phyloP scores from a whole-genome alignment of 2,113 vertebrate genomes.

The Syrrhaptes paradoxus region DNA sequence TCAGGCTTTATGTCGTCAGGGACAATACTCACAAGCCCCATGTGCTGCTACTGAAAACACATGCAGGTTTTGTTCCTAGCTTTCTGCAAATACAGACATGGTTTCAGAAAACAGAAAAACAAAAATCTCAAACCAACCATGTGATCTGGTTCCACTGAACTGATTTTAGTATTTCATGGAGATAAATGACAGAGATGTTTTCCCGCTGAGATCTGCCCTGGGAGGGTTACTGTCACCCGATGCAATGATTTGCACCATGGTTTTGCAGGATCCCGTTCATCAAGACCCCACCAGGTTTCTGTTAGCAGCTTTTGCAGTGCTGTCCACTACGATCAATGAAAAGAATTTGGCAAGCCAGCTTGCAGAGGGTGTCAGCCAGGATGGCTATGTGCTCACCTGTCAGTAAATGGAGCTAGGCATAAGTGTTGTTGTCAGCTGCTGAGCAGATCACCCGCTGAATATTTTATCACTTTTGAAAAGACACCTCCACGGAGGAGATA shows the following conservation, averaged over 20 bases:
- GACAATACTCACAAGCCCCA: neutral
- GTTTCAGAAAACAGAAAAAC: neutral
- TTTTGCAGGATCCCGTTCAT: neutral
- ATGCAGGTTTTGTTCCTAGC: neutral
- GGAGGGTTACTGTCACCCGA: fast-evolving
- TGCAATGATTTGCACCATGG: neutral
- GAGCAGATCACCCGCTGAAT: neutral
- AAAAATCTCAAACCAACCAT: neutral
- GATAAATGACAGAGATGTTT: neutral
- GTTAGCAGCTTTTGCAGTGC: neutral
- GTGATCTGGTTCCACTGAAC: neutral
- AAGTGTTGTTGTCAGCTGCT: neutral
- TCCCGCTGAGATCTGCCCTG: neutral
- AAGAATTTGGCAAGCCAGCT: neutral
- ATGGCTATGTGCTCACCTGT: fast-evolving
- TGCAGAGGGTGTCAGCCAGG: neutral
- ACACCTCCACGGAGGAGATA: neutral
- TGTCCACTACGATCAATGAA: fast-evolving
- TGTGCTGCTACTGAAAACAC: neutral
- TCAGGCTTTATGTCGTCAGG: neutral
- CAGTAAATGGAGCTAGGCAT: neutral
- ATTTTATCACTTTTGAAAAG: neutral
- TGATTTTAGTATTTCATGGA: neutral
- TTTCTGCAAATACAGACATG: neutral
- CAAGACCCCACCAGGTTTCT: neutral